These are phyloP conservation scores for Tetranychus truncatus DNA, from an alignment of 2,888 invertebrate species.

Conservation along the genomic window DNA sequence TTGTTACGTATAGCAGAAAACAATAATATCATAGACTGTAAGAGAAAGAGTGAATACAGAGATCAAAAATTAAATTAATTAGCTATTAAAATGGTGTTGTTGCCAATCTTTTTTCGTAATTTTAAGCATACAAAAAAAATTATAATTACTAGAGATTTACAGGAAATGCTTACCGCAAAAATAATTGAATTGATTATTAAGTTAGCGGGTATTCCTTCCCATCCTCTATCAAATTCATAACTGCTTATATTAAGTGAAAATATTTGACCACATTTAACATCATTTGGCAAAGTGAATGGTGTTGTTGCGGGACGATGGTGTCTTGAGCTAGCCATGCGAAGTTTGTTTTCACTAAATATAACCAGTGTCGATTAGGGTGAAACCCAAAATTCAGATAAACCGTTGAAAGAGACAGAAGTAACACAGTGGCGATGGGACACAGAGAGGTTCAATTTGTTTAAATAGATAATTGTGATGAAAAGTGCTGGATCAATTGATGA, in stretches of 20 bases:
- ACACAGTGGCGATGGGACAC: no score
- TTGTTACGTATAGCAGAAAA: constrained; percentile 15
- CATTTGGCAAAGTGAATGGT: background rate
- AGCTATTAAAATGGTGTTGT: background rate
- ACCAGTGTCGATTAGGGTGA: no score
- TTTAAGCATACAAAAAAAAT: no score
- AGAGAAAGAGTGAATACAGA: constrained; percentile 4
- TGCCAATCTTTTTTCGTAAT: no score
- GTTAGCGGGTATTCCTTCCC: constrained; percentile 22
- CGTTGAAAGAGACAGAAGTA: no score
- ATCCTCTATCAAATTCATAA: constrained; percentile 18
- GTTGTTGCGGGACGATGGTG: background rate
- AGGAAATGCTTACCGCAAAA: constrained; percentile 18
- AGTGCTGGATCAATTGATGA: no score
- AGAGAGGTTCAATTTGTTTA: no score
- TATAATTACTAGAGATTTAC: no score
- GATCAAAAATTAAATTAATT: background rate
- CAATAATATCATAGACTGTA: constrained; percentile 18
- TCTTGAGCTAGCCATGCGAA: background rate
- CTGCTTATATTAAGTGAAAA: background rate
- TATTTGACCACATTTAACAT: background rate
- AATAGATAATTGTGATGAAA: no score
- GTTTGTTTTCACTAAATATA: background rate
- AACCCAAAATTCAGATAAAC: no score
- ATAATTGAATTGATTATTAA: constrained; percentile 19